Evolutionary conservation across 2,888 invertebrate genomes (phyloP), one percentile per base, ranked within the genome.

Genomic region (Sialis fuliginosa): DNA sequence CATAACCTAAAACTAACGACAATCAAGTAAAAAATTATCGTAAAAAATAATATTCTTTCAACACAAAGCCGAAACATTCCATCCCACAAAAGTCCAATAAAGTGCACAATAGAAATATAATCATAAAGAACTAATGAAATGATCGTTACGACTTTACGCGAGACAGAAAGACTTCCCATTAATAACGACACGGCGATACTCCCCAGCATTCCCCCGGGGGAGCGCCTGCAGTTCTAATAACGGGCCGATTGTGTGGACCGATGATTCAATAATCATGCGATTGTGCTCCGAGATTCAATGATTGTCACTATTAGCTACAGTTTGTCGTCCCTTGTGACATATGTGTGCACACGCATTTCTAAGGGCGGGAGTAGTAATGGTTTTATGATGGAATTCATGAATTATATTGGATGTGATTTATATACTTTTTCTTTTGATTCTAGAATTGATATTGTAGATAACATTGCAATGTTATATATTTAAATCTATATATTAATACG

Each of bases 261-360:
- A 49, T 55, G 58, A 60, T 60, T 60, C 60, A 57, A 61, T 62
- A 62, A 63, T 63, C 62, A 62, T 61, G 61, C 61, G 61, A 62
- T 62, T 61, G 58, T 57, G 54, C 56, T 55, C 55, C 57, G 54
- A 57, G 59, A 61, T 61, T 60, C 60, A 59, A 59, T 60, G 56
- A 61, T 60, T 60, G 60, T 60, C 58, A 52, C 60, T 58, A 58
- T 59, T 47, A 47, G 47, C 47, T 47, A 47, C 47, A 47, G 47
- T 47, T 47, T 34, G 12, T 5, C 12, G 32, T 22, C 39, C 12
- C 40, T 40, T 32, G 12, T 12, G n/a, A 9, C 31, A 43, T 32
- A 32, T 30, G 32, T 30, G 43, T 6, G 35, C 39, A 6, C 39
- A 5, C 39, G 35, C 3, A n/a, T 39, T 22, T 22, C 22, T 22